A percentile compares a stretch with the other conserved stretches of the same genome.
Evolutionary conservation across 2,113 vertebrate genomes (phyloP).

Genomic region (Labeo rohita): DNA sequence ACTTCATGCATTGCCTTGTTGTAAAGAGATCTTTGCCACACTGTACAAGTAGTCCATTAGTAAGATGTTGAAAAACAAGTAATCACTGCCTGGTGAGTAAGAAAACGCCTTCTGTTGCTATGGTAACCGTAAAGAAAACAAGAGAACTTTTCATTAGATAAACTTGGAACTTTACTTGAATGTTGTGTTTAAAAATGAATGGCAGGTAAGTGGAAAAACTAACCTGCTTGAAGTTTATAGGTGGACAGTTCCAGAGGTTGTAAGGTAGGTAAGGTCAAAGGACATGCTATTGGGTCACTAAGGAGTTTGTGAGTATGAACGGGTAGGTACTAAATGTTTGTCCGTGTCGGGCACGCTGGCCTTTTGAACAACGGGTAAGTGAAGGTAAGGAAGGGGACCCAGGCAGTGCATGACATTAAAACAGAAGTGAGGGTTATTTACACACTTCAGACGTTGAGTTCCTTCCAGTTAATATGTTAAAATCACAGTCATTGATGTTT

Average conservation of each 20-base stretch:
- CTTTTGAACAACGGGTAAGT: constrained; percentile 68
- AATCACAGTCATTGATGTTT: background rate
- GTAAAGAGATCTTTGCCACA: constrained; percentile 67
- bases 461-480: no score
- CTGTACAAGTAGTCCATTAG: constrained; percentile 83
- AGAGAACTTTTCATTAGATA: constrained; percentile 69
- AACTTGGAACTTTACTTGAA: constrained; percentile 75
- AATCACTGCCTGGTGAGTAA: constrained; percentile 85
- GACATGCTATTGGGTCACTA: constrained; percentile 37
- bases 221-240: constrained; percentile 75
- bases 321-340: constrained; percentile 77
- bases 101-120: constrained; percentile 83
- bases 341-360: constrained; percentile 64
- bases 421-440: background rate
- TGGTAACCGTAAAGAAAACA: constrained; percentile 72
- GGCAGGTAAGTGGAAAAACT: constrained; percentile 76
- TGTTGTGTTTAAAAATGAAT: constrained; percentile 77
- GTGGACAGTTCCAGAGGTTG: constrained; percentile 48
- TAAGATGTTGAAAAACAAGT: constrained; percentile 85
- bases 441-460: no score
- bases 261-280: constrained; percentile 75
- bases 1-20: constrained; percentile 61
- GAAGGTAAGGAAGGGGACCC: constrained; percentile 74
- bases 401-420: constrained; percentile 1
- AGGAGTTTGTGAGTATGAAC: constrained; percentile 74